Evolutionary conservation across 2,888 invertebrate genomes (phyloP), one percentile per base, ranked within the genome.

Genomic region (Poecilobothrus nobilitatus): DNA sequence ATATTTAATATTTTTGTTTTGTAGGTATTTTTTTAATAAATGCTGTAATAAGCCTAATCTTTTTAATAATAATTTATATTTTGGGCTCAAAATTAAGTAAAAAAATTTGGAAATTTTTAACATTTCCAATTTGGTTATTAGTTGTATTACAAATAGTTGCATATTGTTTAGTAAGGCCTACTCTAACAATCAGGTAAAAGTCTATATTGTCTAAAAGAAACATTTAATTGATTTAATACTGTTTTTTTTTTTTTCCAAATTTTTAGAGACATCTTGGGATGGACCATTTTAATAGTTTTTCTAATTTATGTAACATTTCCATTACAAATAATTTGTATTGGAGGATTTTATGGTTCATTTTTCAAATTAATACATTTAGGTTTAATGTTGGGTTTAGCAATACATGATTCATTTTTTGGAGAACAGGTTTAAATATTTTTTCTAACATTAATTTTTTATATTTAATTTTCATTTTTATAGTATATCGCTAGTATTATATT

Each of bases 301-400:
- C 83, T 91, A 66, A 86, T 90, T 66, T 91, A 89, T 79, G 89
- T 90, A 68, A 88, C 90, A 20, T 80, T 91, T 73, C 91, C 91
- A 0, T 81, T 91, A 70, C 84, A 89, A 68, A 80, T 91, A 63
- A 83, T 87, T 64, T 86, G 86, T 71, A 87, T 88, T 75, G 83
- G 81, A 22, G 70, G 85, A 63, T 81, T 87, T 66, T 81, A 89
- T 71, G 88, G 88, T 66, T 75, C 86, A 22, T 85, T 84, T 69
- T 87, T 88, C 18, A 87, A 86, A 73, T 83, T 85, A 37, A 83
- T 86, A n/a, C 89, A 88, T 76, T 79, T 87, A 71, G 83, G 84
- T 37, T 83, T 86, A 22, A 81, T 88, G 61, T 83, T 86, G 71
- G 85, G 85, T 33, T 82, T 87, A 65, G 83, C 87, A 61, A 84